A percentile compares a stretch with the other conserved stretches of the same genome.
phyloP scores from a whole-genome alignment of 2,888 invertebrate genomes.

The Andrena minutula region DNA sequence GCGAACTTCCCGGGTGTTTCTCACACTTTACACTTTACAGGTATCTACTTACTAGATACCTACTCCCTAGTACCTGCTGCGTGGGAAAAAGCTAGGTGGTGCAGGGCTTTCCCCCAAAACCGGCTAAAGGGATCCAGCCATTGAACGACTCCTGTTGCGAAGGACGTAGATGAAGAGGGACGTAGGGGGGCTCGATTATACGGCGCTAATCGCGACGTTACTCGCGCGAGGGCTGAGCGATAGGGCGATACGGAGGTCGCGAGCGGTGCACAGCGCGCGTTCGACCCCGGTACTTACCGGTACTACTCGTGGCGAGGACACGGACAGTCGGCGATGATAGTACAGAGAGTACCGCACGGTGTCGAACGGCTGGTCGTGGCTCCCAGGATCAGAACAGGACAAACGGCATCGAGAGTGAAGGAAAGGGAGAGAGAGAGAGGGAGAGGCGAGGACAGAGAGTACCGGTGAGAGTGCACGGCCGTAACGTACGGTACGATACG shows the following conservation, averaged over 20 bases:
- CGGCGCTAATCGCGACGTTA: slow-evolving; percentile 59
- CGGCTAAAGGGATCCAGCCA: neutral
- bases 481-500: slow-evolving; percentile 74
- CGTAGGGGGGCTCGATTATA: slow-evolving; percentile 40
- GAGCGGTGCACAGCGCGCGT: slow-evolving; percentile 48
- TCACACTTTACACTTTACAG: slow-evolving; percentile 16
- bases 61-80: slow-evolving; percentile 4
- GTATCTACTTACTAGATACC: neutral
- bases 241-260: slow-evolving; percentile 68
- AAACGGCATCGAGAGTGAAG: neutral
- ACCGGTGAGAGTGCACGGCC: slow-evolving; percentile 73
- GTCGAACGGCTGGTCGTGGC: slow-evolving; percentile 57
- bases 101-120: neutral
- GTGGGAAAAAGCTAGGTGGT: slow-evolving; percentile 28
- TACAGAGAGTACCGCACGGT: slow-evolving; percentile 62
- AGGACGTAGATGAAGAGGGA: neutral
- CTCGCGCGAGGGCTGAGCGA: slow-evolving; percentile 53
- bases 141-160: neutral
- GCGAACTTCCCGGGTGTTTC: slow-evolving; percentile 23
- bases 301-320: slow-evolving; percentile 65
- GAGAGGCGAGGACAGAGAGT: slow-evolving; percentile 67
- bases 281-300: slow-evolving; percentile 67
- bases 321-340: slow-evolving; percentile 58
- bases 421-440: slow-evolving; percentile 38
- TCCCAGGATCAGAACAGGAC: slow-evolving; percentile 41